Evolutionary conservation across 2,888 invertebrate species (phyloP), one percentile per base, ranked within the genome.

Genomic region (Lycia hirtaria): DNA sequence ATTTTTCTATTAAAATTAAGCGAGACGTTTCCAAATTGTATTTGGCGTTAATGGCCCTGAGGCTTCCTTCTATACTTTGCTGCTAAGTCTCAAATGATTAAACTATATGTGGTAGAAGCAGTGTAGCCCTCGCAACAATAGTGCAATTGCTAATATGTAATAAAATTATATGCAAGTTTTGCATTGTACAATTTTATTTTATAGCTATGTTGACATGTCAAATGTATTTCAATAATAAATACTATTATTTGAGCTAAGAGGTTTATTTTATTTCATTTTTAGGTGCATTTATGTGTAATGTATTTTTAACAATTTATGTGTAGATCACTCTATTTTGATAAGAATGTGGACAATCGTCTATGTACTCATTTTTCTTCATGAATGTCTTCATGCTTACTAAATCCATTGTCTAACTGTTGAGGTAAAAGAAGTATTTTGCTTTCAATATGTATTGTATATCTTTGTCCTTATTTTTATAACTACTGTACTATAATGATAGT

Each of bases 171-270:
- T 85, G 88, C 88, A 90, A 75, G 68, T 83, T 81, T 80, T 91
- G 89, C 88, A 88, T 88, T 90, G 91, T 90, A 91, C 90, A 91
- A 89, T 87, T 89, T 88, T 87, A 87, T 87, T 88, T 88, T 86
- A 85, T 89, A 88, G 87, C 87, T 86, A 85, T 85, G 83, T 88
- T 84, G 82, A 84, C 80, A 81, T 83, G 80, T 85, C 88, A 87
- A 81, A 85, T 87, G 83, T 88, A 87, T 68, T 87, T 88, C 86
- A 84, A 81, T 80, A 88, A 87, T 88, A 87, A 90, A 89, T 88
- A 87, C 85, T 84, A 84, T 83, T 88, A 87, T 88, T 83, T 83
- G 82, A 86, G 85, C 72, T 84, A 84, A 87, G 83, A 85, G 65
- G 75, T 85, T 85, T 84, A 85, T 86, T 85, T 85, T 76, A 79